Conservation (phyloP, 2,888 invertebrate genomes). For the Odontothrips loti region DNA sequence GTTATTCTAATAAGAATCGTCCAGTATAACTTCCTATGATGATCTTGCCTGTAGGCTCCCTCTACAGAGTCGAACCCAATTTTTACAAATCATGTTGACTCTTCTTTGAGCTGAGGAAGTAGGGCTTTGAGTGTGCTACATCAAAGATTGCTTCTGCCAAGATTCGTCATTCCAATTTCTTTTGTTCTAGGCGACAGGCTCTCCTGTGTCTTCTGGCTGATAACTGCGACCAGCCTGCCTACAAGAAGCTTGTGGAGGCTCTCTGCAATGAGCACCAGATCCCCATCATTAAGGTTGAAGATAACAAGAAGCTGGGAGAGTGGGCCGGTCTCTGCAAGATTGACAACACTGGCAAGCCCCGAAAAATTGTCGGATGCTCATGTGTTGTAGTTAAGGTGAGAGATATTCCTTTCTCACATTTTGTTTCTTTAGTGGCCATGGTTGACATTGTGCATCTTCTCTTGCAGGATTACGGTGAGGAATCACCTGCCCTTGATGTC, state of each 20-base stretch:
- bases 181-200: conserved; percentile 76
- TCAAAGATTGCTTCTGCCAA: too few relatives aligned
- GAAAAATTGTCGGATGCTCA: conserved; percentile 97
- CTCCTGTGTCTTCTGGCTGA: conserved; percentile 94
- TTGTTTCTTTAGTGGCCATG: too few relatives aligned
- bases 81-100: neutral
- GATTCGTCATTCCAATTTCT: neutral
- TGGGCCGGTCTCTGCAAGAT: conserved; percentile 99
- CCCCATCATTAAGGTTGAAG: conserved; percentile 94
- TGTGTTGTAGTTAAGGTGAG: conserved; percentile 91
- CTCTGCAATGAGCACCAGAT: conserved; percentile 98
- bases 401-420: conserved; percentile 36
- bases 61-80: neutral
- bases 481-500: conserved; percentile 91
- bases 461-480: conserved; percentile 60
- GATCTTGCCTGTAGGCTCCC: neutral
- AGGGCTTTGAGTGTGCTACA: too few relatives aligned
- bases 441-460: neutral
- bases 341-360: conserved; percentile 97
- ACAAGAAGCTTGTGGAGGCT: conserved; percentile 95
- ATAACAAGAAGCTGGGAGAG: conserved; percentile 98
- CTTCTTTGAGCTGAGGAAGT: neutral
- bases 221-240: conserved; percentile 96
- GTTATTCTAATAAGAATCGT: too few relatives aligned
- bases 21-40: neutral